phyloP scores from a whole-genome alignment of 2,113 vertebrate species.

The Anser brachyrhynchus region DNA sequence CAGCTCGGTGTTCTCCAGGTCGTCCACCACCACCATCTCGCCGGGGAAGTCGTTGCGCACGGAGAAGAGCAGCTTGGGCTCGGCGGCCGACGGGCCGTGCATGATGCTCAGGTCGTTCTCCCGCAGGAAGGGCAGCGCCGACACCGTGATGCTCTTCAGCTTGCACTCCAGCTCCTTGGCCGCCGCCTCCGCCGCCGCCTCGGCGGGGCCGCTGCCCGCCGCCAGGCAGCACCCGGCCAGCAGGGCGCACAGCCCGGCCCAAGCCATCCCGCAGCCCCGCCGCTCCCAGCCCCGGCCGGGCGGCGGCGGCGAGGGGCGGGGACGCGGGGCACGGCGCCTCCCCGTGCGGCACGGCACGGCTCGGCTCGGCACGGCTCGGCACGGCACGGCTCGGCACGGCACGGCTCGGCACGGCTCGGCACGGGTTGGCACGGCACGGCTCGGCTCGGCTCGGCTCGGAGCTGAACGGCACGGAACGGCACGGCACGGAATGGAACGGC shows the following conservation, averaged over 20 bases:
- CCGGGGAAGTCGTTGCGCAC: slow-evolving; percentile 98
- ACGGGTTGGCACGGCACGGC: too few relatives aligned
- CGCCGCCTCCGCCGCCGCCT: slow-evolving; percentile 78
- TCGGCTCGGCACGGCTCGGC: background rate
- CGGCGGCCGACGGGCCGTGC: slow-evolving; percentile 97
- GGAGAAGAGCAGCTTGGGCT: slow-evolving; percentile 98
- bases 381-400: background rate
- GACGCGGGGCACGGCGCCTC: slow-evolving; percentile 28
- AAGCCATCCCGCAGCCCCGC: slow-evolving; percentile 78
- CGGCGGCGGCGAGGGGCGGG: slow-evolving; percentile 42
- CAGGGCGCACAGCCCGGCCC: slow-evolving; percentile 73
- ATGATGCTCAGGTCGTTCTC: slow-evolving; percentile 99
- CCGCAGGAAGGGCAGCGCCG: slow-evolving; percentile 94
- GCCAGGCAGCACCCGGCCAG: slow-evolving; percentile 70
- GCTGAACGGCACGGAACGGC: too few relatives aligned
- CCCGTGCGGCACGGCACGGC: slow-evolving; percentile 24
- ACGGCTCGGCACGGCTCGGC: too few relatives aligned
- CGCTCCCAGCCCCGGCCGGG: slow-evolving; percentile 1
- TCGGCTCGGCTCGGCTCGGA: background rate
- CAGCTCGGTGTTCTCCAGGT: slow-evolving; percentile 98
- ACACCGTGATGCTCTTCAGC: slow-evolving; percentile 98
- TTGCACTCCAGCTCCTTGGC: slow-evolving; percentile 93
- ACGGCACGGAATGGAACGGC: too few relatives aligned
- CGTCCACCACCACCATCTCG: slow-evolving; percentile 94
- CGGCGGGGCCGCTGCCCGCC: slow-evolving; percentile 56